A percentile compares a stretch with the other conserved stretches of the same genome.
phyloP scores from a whole-genome alignment of 1,140 invertebrate genomes.

The Dendroctonus ponderosae region DNA sequence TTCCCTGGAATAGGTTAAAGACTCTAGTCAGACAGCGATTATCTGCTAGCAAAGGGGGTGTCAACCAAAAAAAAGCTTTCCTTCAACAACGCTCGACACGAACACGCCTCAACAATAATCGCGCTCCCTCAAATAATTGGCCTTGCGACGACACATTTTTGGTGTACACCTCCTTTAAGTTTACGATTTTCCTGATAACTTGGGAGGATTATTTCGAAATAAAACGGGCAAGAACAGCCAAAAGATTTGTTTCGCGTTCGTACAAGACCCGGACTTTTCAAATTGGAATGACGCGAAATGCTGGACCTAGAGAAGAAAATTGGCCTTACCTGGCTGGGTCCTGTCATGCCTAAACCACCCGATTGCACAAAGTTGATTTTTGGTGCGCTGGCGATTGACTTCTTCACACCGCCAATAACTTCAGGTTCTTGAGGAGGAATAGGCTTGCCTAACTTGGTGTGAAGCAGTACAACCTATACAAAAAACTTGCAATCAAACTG shows the following conservation, averaged over 20 bases:
- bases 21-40: not conserved
- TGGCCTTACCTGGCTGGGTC: constrained; percentile 5
- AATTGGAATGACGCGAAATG: too few relatives aligned
- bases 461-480: constrained; percentile 75
- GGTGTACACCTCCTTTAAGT: constrained; percentile 17
- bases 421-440: constrained; percentile 95
- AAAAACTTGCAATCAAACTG: not conserved
- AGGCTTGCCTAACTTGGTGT: constrained; percentile 95
- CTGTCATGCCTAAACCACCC: constrained; percentile 63
- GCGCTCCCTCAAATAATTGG: not conserved
- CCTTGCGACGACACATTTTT: constrained; percentile 1
- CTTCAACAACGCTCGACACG: constrained; percentile 3
- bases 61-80: constrained; percentile 17
- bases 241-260: too few relatives aligned
- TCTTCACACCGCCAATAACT: constrained; percentile 60
- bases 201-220: too few relatives aligned
- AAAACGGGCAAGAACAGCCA: too few relatives aligned
- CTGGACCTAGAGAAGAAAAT: too few relatives aligned
- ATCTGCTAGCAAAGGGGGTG: constrained; percentile 19
- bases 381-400: constrained; percentile 67
- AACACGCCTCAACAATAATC: not conserved
- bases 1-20: constrained; percentile 19
- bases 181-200: not conserved
- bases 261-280: too few relatives aligned
- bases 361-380: constrained; percentile 90